These are phyloP conservation scores for Cydia splendana DNA, from an alignment of 1,140 invertebrate genomes.

Conservation along the genomic window DNA sequence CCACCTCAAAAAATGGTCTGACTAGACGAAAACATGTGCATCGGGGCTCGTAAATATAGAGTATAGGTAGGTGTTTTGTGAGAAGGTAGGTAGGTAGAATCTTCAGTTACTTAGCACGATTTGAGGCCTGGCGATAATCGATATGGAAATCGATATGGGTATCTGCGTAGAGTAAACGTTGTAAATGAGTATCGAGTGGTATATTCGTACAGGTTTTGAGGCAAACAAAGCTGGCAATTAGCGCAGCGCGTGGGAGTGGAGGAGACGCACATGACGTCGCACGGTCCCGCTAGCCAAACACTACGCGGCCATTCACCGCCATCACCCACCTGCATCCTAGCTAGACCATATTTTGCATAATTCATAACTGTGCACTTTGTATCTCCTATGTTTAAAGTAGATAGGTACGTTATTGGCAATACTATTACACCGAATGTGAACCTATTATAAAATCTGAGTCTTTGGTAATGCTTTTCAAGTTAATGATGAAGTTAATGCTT, in stretches of 20 bases:
- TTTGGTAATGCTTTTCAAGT: too few species aligned
- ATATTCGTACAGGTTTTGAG: neutral
- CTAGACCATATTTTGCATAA: conserved; percentile 27
- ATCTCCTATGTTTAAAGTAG: neutral
- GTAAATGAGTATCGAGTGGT: conserved; percentile 28
- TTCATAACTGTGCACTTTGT: conserved; percentile 22
- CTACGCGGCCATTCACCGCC: conserved; percentile 52
- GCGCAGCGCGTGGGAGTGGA: conserved; percentile 48
- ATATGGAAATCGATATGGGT: neutral
- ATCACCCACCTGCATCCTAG: conserved; percentile 31
- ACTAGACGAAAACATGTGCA: too few species aligned
- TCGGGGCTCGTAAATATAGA: too few species aligned
- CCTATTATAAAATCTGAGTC: too few species aligned
- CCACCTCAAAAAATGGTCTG: too few species aligned
- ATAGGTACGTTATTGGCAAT: too few species aligned
- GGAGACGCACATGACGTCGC: conserved; percentile 39
- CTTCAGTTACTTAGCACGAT: neutral
- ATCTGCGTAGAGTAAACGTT: neutral
- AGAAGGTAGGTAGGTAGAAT: neutral
- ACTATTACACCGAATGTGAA: too few species aligned
- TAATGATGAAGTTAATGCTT: too few species aligned
- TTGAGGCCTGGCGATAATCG: neutral
- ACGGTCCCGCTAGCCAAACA: conserved; percentile 68
- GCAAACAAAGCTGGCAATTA: conserved; percentile 48
- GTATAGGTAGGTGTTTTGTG: neutral